These are phyloP conservation scores for Epizoanthus fatuus DNA, from an alignment of 92 coral and sea anemone genomes.

Conservation along the genomic window DNA sequence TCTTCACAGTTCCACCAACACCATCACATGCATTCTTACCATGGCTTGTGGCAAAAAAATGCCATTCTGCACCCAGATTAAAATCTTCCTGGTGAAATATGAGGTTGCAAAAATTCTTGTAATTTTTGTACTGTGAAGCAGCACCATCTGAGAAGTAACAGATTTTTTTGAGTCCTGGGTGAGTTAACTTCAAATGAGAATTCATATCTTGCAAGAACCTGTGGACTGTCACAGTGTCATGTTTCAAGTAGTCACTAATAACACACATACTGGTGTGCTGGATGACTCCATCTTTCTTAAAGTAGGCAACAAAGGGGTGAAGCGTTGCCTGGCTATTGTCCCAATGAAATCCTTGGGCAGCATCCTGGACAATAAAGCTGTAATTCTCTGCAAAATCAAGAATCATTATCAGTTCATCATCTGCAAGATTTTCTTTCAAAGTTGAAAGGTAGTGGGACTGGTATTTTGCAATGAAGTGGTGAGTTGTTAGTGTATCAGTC, in stretches of 20 bases:
- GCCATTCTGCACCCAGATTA: background rate
- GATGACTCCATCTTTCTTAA: too few species aligned
- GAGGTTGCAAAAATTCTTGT: conserved; percentile 26
- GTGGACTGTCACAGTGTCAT: conserved; percentile 24
- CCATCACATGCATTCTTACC: background rate
- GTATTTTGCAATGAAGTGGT: too few species aligned
- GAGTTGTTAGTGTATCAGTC: too few species aligned
- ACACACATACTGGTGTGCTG: background rate
- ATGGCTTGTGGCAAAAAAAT: background rate
- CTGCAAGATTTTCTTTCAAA: background rate
- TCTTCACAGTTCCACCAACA: conserved; percentile 34
- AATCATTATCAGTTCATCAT: background rate
- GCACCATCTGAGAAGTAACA: conserved; percentile 26
- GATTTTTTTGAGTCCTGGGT: background rate
- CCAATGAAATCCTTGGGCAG: too few species aligned
- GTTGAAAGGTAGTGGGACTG: too few species aligned
- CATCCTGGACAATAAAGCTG: too few species aligned
- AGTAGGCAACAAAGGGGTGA: too few species aligned
- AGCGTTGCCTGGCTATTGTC: too few species aligned
- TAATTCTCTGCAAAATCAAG: too few species aligned
- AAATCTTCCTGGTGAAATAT: conserved; percentile 10
- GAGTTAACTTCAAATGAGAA: background rate
- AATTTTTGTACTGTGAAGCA: conserved; percentile 3
- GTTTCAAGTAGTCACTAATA: conserved; percentile 17
- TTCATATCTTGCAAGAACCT: background rate